Percentiles rank a stretch among this genome's conserved stretches.
Conservation (phyloP, 2,113 vertebrate genomes). For the Thermophis baileyi region DNA sequence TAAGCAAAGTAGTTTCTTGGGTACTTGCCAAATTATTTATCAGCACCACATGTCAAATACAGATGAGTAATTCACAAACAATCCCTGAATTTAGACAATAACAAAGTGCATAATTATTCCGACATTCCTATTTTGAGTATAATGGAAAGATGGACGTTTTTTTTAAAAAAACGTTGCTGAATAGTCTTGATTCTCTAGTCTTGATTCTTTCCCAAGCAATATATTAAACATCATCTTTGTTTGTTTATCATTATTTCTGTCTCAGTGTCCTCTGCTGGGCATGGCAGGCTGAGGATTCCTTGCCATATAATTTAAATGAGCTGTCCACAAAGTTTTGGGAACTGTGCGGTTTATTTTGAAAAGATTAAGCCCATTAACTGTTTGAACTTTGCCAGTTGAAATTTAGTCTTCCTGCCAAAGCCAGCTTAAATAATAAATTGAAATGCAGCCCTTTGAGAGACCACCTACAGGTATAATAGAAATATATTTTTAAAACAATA, state of each 20-base stretch:
- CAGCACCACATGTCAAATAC: not conserved
- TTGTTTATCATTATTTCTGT: conserved; percentile 5
- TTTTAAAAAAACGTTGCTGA: not conserved
- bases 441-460: not conserved
- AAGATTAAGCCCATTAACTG: conserved; percentile 17
- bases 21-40: conserved; percentile 9
- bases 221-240: conserved; percentile 12
- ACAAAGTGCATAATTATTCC: conserved; percentile 9
- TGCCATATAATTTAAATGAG: not conserved
- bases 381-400: conserved; percentile 28
- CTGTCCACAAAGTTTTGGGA: not conserved
- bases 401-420: conserved; percentile 28
- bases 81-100: conserved; percentile 1
- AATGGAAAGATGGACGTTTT: conserved; percentile 19
- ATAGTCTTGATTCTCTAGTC: not conserved
- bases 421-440: conserved; percentile 20
- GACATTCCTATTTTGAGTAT: conserved; percentile 26
- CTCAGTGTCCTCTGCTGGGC: conserved; percentile 26
- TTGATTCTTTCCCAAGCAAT: conserved; percentile 35
- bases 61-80: conserved; percentile 23
- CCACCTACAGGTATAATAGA: conserved; percentile 13
- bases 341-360: not conserved
- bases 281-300: not conserved
- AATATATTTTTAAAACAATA: not conserved
- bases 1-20: not conserved